These are phyloP conservation scores for Chydorus sphaericus DNA, from an alignment of 2,888 invertebrate species.

Conservation along the genomic window DNA sequence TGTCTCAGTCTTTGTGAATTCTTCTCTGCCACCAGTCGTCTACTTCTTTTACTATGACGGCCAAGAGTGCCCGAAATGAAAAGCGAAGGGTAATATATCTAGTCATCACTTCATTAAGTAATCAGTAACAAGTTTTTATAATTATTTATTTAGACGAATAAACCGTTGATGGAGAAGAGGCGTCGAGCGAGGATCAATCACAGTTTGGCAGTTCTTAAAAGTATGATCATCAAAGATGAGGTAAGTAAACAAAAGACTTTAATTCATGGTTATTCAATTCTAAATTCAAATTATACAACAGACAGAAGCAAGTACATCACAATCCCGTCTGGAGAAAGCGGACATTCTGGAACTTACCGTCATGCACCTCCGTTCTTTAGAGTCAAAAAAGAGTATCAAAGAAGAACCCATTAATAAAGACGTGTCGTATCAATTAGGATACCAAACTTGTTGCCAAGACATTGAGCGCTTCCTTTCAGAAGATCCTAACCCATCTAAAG, in stretches of 20 bases:
- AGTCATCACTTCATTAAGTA: too few species aligned
- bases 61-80: not conserved
- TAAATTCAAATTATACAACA: not conserved
- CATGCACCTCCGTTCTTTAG: slow-evolving; percentile 47
- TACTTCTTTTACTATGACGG: not conserved
- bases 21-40: not conserved
- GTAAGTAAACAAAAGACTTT: not conserved
- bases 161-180: slow-evolving; percentile 63
- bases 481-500: not conserved
- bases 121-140: not conserved
- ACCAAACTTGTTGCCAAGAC: not conserved
- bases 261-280: not conserved
- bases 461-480: not conserved
- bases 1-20: not conserved
- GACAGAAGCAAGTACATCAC: too few species aligned
- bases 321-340: slow-evolving; percentile 70
- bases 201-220: slow-evolving; percentile 53
- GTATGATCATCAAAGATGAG: slow-evolving; percentile 44
- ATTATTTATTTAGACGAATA: slow-evolving; percentile 41
- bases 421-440: not conserved
- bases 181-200: slow-evolving; percentile 57
- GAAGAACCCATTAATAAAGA: not conserved
- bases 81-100: not conserved
- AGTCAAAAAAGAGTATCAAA: slow-evolving; percentile 30
- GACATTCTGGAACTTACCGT: slow-evolving; percentile 74